A percentile compares a stretch with the other conserved stretches of the same genome.
These are phyloP conservation scores for Haplotaxodon microlepis DNA, from an alignment of 2,113 vertebrate genomes.

Conservation along the genomic window DNA sequence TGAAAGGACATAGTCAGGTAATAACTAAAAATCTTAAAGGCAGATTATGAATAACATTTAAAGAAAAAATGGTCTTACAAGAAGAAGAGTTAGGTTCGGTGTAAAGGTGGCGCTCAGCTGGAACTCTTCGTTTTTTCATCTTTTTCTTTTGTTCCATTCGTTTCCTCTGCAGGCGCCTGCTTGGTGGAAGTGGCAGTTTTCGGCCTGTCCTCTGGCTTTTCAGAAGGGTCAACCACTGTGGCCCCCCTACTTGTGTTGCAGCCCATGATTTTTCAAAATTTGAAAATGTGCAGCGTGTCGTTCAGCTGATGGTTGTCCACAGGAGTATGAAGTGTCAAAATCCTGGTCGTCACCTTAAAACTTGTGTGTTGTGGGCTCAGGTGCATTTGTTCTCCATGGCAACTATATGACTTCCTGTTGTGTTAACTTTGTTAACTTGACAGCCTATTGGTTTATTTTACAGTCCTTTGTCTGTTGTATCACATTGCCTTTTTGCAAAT, in stretches of 20 bases:
- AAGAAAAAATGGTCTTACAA: not conserved
- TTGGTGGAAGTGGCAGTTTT: slow-evolving; percentile 16
- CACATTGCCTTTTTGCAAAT: slow-evolving; percentile 4
- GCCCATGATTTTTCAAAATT: slow-evolving; percentile 43
- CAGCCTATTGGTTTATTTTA: slow-evolving; percentile 24
- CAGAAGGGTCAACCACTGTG: slow-evolving; percentile 46
- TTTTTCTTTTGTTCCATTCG: not conserved
- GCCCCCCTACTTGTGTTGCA: slow-evolving; percentile 57
- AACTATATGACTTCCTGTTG: slow-evolving; percentile 47
- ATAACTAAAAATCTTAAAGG: not conserved
- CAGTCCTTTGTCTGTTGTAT: slow-evolving; percentile 34
- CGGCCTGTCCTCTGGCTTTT: slow-evolving; percentile 46
- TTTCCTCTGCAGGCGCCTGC: not conserved
- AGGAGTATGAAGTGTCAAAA: not conserved
- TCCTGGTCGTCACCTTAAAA: slow-evolving; percentile 16
- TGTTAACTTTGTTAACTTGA: not conserved
- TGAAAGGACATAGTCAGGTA: not conserved
- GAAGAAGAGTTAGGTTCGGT: not conserved
- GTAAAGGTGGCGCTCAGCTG: not conserved
- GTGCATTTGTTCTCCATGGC: slow-evolving; percentile 50
- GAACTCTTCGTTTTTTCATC: not conserved
- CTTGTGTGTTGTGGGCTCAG: slow-evolving; percentile 38
- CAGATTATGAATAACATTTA: not conserved
- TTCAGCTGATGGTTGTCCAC: not conserved
- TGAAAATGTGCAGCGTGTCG: not conserved